phyloP scores from a whole-genome alignment of 2,113 vertebrate genomes.

The Megaptera novaeangliae region DNA sequence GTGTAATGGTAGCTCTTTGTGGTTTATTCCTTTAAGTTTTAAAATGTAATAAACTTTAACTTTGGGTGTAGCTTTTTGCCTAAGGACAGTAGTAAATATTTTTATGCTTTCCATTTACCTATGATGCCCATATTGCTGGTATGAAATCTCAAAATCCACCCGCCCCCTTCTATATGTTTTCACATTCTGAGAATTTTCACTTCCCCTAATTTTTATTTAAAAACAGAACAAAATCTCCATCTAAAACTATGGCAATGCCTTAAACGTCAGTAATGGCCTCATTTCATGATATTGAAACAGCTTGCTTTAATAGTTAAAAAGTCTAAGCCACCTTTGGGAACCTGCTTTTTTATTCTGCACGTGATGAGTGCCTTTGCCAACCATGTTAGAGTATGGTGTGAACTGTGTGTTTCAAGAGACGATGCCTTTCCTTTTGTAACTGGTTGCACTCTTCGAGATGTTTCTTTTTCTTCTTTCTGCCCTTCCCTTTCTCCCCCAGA shows the following conservation, averaged over 20 bases:
- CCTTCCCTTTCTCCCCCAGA: conserved; percentile 64
- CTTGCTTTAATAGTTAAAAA: neutral
- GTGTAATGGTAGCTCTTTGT: neutral
- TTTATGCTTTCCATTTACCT: neutral
- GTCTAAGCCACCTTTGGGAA: neutral
- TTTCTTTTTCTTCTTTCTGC: neutral
- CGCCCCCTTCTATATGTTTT: neutral
- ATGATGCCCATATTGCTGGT: neutral
- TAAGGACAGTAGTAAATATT: neutral
- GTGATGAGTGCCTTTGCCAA: neutral
- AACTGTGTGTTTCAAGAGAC: neutral
- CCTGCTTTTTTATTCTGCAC: neutral
- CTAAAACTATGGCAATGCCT: neutral
- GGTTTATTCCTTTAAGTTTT: neutral
- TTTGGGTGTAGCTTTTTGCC: neutral
- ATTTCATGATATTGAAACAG: neutral
- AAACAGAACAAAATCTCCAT: neutral
- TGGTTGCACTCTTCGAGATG: neutral
- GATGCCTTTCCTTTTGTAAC: neutral
- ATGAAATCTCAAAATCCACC: neutral
- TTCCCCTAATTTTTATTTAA: conserved; percentile 26
- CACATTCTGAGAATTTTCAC: neutral
- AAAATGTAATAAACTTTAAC: neutral
- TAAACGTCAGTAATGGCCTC: neutral
- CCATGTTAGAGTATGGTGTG: neutral